Evolutionary conservation across 2,113 vertebrate species (phyloP), one percentile per base, ranked within the genome.

Genomic region (Leptosomus discolor): DNA sequence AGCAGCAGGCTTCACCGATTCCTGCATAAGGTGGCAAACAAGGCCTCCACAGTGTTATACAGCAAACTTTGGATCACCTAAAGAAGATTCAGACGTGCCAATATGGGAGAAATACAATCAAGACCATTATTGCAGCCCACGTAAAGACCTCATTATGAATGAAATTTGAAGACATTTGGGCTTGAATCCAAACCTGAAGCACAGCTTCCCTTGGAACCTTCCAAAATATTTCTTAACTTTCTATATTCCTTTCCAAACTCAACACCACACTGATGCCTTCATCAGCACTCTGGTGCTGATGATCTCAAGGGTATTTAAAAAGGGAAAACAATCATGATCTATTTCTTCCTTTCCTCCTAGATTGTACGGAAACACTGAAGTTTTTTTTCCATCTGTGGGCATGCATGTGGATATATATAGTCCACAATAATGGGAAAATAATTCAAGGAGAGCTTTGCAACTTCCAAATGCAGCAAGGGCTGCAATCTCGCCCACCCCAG

Each of bases 151-250:
- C 56, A 78, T 56, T 92, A 87, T 81, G 73, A 86, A 81, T 53
- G 86, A 96, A 95, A 96, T 81, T 70, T 87, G 91, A 96, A 92
- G 79, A 93, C 34, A n/a, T 77, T 81, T 92, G 79, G 73, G 64
- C 94, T 51, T 86, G 60, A 84, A 90, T 94, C 88, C 95, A 97
- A 92, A 93, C 68, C 83, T 88, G 68, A 91, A 96, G 56, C 17
- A 89, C 54, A 51, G 71, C 83, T 93, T 95, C 83, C 89, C 88
- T 80, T 86, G 75, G 88, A 93, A 88, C 50, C 91, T 97, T 78
- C 88, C 51, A 90, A 89, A 90, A 68, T 92, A 92, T 64, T 97
- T 80, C 92, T 92, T 91, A 86, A 67, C 46, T 88, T 91, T 93
- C 80, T 94, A 20, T 56, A 60, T 39, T 90, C 60, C 41, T 64